Conservation (phyloP, 2,113 vertebrate genomes). For the Nicator chloris region DNA sequence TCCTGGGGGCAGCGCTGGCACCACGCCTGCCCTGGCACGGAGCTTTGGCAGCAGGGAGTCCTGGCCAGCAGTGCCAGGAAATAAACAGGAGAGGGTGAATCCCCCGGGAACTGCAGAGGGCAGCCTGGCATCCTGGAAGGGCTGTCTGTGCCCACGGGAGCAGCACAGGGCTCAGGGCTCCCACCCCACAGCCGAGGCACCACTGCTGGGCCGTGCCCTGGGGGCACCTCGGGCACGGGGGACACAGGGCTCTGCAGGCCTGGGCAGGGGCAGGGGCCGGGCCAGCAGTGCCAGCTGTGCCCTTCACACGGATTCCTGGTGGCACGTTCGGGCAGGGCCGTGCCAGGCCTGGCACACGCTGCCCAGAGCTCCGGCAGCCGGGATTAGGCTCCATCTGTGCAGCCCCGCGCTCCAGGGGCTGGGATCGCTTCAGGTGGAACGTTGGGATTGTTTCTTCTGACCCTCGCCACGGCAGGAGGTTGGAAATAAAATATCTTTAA, state of each 20-base stretch:
- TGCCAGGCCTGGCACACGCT: neutral
- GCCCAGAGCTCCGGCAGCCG: neutral
- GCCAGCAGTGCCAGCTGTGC: too few species aligned
- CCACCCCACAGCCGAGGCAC: neutral
- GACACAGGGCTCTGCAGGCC: too few species aligned
- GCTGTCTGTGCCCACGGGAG: neutral
- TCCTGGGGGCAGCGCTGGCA: neutral
- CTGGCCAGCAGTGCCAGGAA: neutral
- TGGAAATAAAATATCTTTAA: too few species aligned
- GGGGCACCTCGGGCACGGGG: too few species aligned
- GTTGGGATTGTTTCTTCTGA: neutral
- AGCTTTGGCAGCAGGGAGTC: neutral
- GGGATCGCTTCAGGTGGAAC: neutral
- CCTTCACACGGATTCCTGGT: neutral
- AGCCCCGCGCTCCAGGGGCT: neutral
- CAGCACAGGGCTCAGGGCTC: neutral
- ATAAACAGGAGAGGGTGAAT: neutral
- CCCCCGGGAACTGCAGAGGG: neutral
- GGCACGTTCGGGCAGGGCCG: neutral
- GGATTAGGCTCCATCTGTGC: constrained; percentile 37
- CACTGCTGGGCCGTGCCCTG: too few species aligned
- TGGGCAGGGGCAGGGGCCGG: too few species aligned
- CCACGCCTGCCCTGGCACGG: neutral
- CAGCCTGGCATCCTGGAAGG: neutral
- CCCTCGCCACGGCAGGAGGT: fast-evolving